These are phyloP conservation scores for Carassius carassius DNA, from an alignment of 2,113 vertebrate genomes.

Conservation along the genomic window DNA sequence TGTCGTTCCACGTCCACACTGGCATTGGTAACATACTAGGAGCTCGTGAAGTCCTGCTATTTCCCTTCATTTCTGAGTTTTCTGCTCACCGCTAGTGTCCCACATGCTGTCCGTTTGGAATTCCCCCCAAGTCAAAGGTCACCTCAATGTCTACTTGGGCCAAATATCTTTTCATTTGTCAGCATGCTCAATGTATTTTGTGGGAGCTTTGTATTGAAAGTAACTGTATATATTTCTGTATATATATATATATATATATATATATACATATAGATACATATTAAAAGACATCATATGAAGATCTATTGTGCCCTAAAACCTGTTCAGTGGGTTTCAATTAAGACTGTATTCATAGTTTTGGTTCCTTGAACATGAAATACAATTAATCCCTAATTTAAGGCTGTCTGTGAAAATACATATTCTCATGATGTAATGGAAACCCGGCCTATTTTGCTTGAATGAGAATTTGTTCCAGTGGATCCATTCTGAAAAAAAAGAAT, in stretches of 20 bases:
- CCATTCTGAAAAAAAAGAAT: background rate
- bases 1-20: background rate
- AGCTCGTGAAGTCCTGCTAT: conserved; percentile 6
- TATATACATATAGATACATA: conserved; percentile 74
- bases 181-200: conserved; percentile 76
- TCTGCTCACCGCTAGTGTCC: background rate
- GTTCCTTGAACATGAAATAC: conserved; percentile 33
- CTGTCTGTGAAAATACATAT: conserved; percentile 45
- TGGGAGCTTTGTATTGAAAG: conserved; percentile 69
- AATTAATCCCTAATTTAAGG: conserved; percentile 52
- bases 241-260: conserved; percentile 74
- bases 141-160: conserved; percentile 1
- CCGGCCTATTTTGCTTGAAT: conserved; percentile 25
- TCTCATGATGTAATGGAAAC: conserved; percentile 56
- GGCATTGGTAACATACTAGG: conserved; percentile 21
- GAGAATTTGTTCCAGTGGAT: background rate
- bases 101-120: background rate
- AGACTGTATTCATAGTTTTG: conserved; percentile 53
- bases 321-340: conserved; percentile 53
- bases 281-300: conserved; percentile 61
- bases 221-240: conserved; percentile 60
- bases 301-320: conserved; percentile 64
- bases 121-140: conserved; percentile 21
- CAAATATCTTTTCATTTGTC: conserved; percentile 58
- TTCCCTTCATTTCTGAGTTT: conserved; percentile 2